phyloP scores from a whole-genome alignment of 2,888 invertebrate species.

The Amiota communis region DNA sequence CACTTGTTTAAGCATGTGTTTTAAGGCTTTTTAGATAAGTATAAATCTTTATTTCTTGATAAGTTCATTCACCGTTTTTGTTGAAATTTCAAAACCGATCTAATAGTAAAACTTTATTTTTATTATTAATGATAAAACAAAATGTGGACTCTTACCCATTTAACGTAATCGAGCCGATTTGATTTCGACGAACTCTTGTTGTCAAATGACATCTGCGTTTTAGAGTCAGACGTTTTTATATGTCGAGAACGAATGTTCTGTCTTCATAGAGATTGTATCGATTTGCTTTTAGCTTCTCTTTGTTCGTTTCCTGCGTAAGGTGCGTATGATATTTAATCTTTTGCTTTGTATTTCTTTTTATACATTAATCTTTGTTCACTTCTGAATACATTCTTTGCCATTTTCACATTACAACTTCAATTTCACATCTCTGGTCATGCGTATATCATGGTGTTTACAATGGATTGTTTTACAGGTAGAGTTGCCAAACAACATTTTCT shows the following conservation, averaged over 20 bases:
- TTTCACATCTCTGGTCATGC: too few relatives aligned
- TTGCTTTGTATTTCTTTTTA: slow-evolving; percentile 27
- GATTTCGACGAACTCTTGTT: slow-evolving; percentile 50
- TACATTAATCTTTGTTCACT: slow-evolving; percentile 24
- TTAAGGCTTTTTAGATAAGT: slow-evolving; percentile 60
- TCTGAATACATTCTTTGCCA: slow-evolving; percentile 22
- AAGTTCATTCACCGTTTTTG: slow-evolving; percentile 59
- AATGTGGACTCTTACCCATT: slow-evolving; percentile 35
- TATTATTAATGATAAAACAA: too few relatives aligned
- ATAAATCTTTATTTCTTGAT: slow-evolving; percentile 46
- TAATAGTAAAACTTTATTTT: too few relatives aligned
- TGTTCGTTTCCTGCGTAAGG: slow-evolving; percentile 59
- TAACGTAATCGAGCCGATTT: not conserved
- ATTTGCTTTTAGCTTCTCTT: slow-evolving; percentile 49
- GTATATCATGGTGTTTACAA: too few relatives aligned
- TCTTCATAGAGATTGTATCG: not conserved
- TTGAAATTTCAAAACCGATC: slow-evolving; percentile 30
- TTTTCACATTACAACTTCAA: not conserved
- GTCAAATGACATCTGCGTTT: slow-evolving; percentile 61
- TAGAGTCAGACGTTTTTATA: slow-evolving; percentile 57
- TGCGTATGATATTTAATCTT: slow-evolving; percentile 54
- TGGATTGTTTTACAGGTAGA: too few relatives aligned
- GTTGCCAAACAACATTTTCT: too few relatives aligned
- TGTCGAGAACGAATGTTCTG: slow-evolving; percentile 35
- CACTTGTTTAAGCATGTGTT: slow-evolving; percentile 44